These are phyloP conservation scores for Acleris laterana DNA, from an alignment of 2,888 invertebrate genomes.

Conservation along the genomic window DNA sequence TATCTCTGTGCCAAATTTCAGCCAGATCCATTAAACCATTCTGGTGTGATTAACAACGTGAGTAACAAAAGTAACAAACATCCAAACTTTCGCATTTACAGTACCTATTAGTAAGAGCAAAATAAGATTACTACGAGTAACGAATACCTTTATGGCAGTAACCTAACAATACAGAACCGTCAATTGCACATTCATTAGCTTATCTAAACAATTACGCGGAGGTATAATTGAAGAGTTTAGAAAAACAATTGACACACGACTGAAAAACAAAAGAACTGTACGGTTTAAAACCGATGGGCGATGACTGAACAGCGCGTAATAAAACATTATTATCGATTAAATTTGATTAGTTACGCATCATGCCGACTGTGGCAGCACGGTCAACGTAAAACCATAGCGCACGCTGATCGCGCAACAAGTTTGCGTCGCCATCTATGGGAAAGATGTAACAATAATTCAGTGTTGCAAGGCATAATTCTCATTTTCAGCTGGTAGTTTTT, in stretches of 20 bases:
- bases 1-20: too few species aligned
- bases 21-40: too few species aligned
- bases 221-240: constrained; percentile 5
- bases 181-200: constrained; percentile 8
- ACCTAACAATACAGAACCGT: background rate
- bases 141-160: background rate
- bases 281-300: constrained; percentile 17
- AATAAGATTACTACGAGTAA: background rate
- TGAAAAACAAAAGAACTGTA: constrained; percentile 3
- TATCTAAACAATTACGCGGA: background rate
- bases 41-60: too few species aligned
- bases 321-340: constrained; percentile 38
- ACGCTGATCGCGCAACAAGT: constrained; percentile 40
- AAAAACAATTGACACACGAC: constrained; percentile 3
- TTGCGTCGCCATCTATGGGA: constrained; percentile 42
- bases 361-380: constrained; percentile 37
- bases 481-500: constrained; percentile 36
- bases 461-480: constrained; percentile 12
- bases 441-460: background rate
- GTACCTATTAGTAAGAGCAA: too few species aligned
- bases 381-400: constrained; percentile 33
- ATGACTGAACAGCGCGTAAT: constrained; percentile 17
- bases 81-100: too few species aligned
- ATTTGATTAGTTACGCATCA: constrained; percentile 37
- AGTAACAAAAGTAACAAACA: too few species aligned